phyloP scores from a whole-genome alignment of 2,888 invertebrate genomes.

The Branchipolynoe longqiensis region DNA sequence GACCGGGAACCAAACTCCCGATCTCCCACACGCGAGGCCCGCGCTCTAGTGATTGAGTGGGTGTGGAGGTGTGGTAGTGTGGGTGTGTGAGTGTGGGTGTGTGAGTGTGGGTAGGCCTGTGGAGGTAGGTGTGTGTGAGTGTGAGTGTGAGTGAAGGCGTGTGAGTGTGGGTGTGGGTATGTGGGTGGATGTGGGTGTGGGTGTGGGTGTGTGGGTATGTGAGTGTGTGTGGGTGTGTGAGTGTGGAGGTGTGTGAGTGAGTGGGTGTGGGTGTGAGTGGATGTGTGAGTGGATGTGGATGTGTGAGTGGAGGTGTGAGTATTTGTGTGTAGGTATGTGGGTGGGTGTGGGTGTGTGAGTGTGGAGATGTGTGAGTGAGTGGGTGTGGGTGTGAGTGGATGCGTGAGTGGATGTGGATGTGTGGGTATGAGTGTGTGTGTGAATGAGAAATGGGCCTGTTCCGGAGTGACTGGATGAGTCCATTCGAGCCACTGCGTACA shows the following conservation, averaged over 20 bases:
- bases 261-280: not conserved
- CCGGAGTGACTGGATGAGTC: constrained; percentile 5
- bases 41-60: too few species aligned
- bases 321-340: too few species aligned
- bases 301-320: too few species aligned
- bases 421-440: not conserved
- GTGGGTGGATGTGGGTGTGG: not conserved
- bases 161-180: not conserved
- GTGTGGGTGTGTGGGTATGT: too few species aligned
- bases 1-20: too few species aligned
- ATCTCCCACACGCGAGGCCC: too few species aligned
- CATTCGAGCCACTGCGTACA: constrained; percentile 12
- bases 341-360: too few species aligned
- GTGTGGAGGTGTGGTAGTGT: not conserved
- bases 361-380: not conserved
- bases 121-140: constrained; percentile 1
- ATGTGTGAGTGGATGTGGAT: too few species aligned
- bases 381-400: not conserved
- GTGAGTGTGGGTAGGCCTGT: not conserved
- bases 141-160: too few species aligned
- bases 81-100: not conserved
- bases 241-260: constrained; percentile 8
- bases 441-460: constrained; percentile 34
- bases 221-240: constrained; percentile 18
- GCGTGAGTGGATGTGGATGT: too few species aligned